A percentile compares a stretch with the other conserved stretches of the same genome.
Evolutionary conservation across 2,888 invertebrate species (phyloP).

Genomic region (Synanthedon andrenaeformis): DNA sequence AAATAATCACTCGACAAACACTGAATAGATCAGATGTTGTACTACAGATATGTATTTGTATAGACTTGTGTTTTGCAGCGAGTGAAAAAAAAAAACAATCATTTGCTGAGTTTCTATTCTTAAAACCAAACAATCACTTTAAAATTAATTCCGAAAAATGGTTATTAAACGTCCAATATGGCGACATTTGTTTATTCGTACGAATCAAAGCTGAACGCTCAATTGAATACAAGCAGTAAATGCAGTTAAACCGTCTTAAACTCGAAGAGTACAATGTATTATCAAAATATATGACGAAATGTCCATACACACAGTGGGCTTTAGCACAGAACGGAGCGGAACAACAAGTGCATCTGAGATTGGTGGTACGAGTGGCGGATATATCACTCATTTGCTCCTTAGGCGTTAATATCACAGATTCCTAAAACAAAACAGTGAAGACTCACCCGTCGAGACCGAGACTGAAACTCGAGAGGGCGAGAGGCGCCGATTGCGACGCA

Average conservation of each 20-base stretch:
- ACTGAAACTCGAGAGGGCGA: slow-evolving; percentile 1
- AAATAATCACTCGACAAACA: neutral
- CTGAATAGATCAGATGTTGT: slow-evolving; percentile 8
- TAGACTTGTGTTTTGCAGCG: neutral
- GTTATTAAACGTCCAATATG: too few species aligned
- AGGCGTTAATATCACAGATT: slow-evolving; percentile 68
- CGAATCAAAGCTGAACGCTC: too few species aligned
- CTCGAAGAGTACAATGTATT: neutral
- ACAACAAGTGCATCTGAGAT: too few species aligned
- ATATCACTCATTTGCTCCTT: slow-evolving; percentile 32
- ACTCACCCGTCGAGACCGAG: slow-evolving; percentile 11
- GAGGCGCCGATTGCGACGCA: slow-evolving; percentile 5
- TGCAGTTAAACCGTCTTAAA: slow-evolving; percentile 11
- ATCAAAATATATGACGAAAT: slow-evolving; percentile 11
- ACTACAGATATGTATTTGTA: slow-evolving; percentile 34
- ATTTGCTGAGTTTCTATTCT: too few species aligned
- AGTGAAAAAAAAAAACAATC: too few species aligned
- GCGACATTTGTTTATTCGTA: slow-evolving; percentile 1
- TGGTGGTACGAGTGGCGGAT: slow-evolving; percentile 1
- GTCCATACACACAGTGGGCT: slow-evolving; percentile 4
- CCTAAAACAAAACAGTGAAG: slow-evolving; percentile 38
- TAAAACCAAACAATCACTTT: too few species aligned
- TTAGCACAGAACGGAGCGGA: slow-evolving; percentile 7
- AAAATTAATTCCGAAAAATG: too few species aligned
- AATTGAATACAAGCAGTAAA: slow-evolving; percentile 13